Percentiles rank a stretch among this genome's conserved stretches.
Conservation (phyloP, 2,888 invertebrate species). For the Pyrgus malvae region DNA sequence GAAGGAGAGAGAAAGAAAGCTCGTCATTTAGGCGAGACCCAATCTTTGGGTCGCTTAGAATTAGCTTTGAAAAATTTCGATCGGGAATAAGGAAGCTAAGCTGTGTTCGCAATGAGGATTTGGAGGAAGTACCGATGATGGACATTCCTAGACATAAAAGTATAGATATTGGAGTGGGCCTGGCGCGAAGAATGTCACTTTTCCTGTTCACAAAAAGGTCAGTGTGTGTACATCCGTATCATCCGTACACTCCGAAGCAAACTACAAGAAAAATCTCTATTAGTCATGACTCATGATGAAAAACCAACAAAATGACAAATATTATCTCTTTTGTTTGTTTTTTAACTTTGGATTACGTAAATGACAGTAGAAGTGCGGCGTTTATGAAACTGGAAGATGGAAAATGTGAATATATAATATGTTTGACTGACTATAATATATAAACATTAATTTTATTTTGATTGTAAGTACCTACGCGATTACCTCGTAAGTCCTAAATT, state of each 20-base stretch:
- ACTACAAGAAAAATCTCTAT: conserved; percentile 66
- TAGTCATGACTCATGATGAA: conserved; percentile 50
- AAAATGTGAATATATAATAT: no score
- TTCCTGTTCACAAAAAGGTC: conserved; percentile 68
- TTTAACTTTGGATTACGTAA: no score
- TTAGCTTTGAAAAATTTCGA: conserved; percentile 51
- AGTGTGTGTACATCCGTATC: conserved; percentile 70
- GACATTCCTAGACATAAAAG: conserved; percentile 66
- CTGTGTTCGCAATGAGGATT: conserved; percentile 52
- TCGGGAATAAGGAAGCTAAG: conserved; percentile 55
- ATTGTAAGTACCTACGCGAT: no score
- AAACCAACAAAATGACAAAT: conserved; percentile 32
- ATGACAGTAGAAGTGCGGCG: no score
- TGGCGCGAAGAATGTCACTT: conserved; percentile 65
- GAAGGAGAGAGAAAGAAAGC: conserved; percentile 35
- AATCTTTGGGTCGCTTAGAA: conserved; percentile 44
- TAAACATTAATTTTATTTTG: no score
- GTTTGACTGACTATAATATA: no score
- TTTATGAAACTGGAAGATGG: no score
- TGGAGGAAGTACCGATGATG: conserved; percentile 54
- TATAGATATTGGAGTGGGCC: conserved; percentile 67
- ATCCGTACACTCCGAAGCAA: conserved; percentile 70
- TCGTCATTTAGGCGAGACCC: conserved; percentile 46
- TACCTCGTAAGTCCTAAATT: no score
- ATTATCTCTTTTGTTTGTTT: no score